Conservation (phyloP, 2,797 vertebrate genomes). For the Apogon talboti region DNA sequence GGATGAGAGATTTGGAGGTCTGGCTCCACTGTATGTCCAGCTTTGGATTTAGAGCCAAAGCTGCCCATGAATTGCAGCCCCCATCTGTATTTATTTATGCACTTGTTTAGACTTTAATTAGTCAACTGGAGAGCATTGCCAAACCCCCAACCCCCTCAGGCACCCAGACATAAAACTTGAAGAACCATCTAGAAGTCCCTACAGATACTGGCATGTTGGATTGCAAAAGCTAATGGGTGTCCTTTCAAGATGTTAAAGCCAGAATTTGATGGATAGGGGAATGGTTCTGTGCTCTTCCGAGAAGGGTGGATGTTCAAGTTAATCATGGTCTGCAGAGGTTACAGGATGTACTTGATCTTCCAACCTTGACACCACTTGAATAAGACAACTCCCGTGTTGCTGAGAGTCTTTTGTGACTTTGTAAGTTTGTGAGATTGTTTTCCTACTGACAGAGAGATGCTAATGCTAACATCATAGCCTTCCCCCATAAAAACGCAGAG, state of each 20-base stretch:
- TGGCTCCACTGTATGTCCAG: slow-evolving; percentile 58
- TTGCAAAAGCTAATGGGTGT: slow-evolving; percentile 42
- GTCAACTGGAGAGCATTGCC: slow-evolving; percentile 63
- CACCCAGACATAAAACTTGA: slow-evolving; percentile 48
- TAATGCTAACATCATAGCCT: slow-evolving; percentile 52
- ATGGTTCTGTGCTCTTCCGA: slow-evolving; percentile 2
- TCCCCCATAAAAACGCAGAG: slow-evolving; percentile 48
- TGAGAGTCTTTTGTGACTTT: slow-evolving; percentile 36
- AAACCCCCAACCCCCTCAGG: slow-evolving; percentile 58
- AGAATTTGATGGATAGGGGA: slow-evolving; percentile 5
- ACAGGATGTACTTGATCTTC: slow-evolving; percentile 6
- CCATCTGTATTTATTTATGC: slow-evolving; percentile 80
- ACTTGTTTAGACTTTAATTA: slow-evolving; percentile 79
- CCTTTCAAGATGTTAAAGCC: slow-evolving; percentile 26
- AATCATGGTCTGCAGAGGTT: slow-evolving; percentile 4
- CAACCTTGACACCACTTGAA: slow-evolving; percentile 13
- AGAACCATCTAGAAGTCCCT: slow-evolving; percentile 38
- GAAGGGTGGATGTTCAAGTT: slow-evolving; percentile 7
- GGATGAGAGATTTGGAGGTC: slow-evolving; percentile 23
- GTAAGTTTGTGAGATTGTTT: slow-evolving; percentile 39
- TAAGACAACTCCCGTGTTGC: slow-evolving; percentile 29
- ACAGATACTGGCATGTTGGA: slow-evolving; percentile 44
- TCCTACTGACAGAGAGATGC: slow-evolving; percentile 43
- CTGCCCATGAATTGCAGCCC: slow-evolving; percentile 48
- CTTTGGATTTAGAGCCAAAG: slow-evolving; percentile 53